Conservation (phyloP, 2,888 invertebrate genomes). For the Bembecia ichneumoniformis region DNA sequence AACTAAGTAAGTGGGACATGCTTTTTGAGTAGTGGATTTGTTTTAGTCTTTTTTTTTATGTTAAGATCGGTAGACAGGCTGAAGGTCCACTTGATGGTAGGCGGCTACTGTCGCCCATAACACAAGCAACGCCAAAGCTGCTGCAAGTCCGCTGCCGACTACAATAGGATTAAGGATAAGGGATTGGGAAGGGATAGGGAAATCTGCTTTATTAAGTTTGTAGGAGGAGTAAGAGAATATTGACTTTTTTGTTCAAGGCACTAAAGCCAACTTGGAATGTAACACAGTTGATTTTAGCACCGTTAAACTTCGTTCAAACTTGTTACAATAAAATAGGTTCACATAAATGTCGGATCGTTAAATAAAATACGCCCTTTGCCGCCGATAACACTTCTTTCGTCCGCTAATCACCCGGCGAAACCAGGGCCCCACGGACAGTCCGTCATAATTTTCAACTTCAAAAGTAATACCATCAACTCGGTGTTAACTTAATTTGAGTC, state of each 20-base stretch:
- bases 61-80: too few species aligned
- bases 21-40: too few species aligned
- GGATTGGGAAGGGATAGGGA: too few species aligned
- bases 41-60: too few species aligned
- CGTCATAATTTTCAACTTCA: constrained; percentile 68
- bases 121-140: too few species aligned
- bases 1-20: too few species aligned
- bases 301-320: neutral
- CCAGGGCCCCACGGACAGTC: constrained; percentile 50
- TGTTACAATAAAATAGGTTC: constrained; percentile 14
- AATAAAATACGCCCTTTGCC: constrained; percentile 38
- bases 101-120: too few species aligned
- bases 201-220: too few species aligned
- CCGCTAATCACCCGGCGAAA: constrained; percentile 56
- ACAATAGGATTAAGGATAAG: too few species aligned
- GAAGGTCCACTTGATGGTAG: too few species aligned
- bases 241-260: neutral
- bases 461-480: constrained; percentile 72
- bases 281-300: neutral
- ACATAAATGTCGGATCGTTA: constrained; percentile 43
- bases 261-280: neutral
- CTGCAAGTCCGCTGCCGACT: too few species aligned
- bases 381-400: constrained; percentile 54
- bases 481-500: constrained; percentile 74
- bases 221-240: too few species aligned